phyloP scores from a whole-genome alignment of 2,888 invertebrate genomes.

The Caenorhabditis sp. region DNA sequence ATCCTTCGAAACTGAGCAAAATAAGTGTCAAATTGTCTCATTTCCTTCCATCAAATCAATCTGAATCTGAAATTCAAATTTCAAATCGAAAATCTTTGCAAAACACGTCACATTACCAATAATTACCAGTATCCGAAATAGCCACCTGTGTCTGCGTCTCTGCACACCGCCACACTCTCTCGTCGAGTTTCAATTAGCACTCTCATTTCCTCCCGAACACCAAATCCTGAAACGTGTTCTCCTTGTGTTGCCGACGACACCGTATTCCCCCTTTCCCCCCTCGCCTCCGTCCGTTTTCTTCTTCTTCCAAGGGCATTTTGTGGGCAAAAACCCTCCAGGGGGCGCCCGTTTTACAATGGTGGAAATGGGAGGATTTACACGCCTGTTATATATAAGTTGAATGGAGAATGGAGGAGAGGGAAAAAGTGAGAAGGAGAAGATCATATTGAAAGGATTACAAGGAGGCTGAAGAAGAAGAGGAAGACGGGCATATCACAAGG shows the following conservation, averaged over 20 bases:
- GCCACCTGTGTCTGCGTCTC: conserved; percentile 4
- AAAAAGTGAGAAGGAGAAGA: too few relatives aligned
- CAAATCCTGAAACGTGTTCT: conserved; percentile 3
- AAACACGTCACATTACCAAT: background rate
- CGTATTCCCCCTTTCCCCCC: background rate
- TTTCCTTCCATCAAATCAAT: too few relatives aligned
- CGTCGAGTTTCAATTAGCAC: conserved; percentile 19
- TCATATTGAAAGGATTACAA: too few relatives aligned
- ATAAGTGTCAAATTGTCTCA: too few relatives aligned
- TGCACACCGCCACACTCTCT: background rate
- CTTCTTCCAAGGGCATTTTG: conserved; percentile 4
- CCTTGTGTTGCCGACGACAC: background rate
- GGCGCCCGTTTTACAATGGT: background rate
- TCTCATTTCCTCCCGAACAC: conserved; percentile 10
- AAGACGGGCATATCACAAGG: conserved; percentile 1
- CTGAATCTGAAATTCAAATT: background rate
- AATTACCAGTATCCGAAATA: conserved; percentile 4
- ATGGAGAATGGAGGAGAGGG: background rate
- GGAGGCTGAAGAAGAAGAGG: background rate
- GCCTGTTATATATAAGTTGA: conserved; percentile 9
- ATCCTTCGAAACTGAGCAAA: too few relatives aligned
- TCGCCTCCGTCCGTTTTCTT: too few relatives aligned
- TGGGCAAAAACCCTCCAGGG: too few relatives aligned
- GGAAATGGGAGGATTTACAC: background rate
- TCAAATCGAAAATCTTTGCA: background rate